Percentiles rank a stretch among this genome's conserved stretches.
These are phyloP conservation scores for Tetrapedia diversipes DNA, from an alignment of 2,888 invertebrate genomes.

Conservation along the genomic window DNA sequence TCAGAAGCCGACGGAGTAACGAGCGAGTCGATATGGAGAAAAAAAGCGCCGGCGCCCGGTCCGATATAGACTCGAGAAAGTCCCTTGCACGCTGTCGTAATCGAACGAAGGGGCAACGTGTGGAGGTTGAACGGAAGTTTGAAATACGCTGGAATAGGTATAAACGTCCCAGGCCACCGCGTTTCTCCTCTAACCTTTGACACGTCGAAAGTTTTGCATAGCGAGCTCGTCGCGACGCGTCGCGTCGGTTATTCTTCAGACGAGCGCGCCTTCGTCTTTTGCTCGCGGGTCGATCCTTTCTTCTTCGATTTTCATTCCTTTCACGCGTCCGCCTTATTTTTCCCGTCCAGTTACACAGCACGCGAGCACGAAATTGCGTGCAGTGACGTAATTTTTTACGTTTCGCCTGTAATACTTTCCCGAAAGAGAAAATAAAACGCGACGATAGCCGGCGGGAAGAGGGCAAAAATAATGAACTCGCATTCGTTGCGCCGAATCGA, in stretches of 20 bases:
- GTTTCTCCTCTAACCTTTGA: conserved; percentile 67
- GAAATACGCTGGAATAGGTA: conserved; percentile 61
- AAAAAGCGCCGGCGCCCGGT: conserved; percentile 3
- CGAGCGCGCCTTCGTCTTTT: background rate
- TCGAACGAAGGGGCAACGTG: conserved; percentile 19
- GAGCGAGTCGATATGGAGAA: conserved; percentile 9
- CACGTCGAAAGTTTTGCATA: conserved; percentile 65
- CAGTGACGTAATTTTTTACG: background rate
- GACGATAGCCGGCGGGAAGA: background rate
- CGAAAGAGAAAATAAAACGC: background rate
- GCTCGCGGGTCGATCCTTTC: conserved; percentile 17
- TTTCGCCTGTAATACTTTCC: background rate
- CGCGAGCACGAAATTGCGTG: background rate
- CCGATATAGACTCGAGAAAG: conserved; percentile 12
- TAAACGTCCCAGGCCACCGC: conserved; percentile 58
- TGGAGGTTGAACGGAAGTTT: conserved; percentile 26
- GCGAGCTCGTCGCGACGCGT: conserved; percentile 61
- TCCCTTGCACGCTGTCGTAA: conserved; percentile 24
- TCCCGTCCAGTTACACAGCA: too few relatives aligned
- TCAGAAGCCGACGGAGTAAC: background rate
- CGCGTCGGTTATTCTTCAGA: conserved; percentile 43
- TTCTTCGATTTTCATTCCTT: conserved; percentile 1
- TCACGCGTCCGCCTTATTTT: background rate
- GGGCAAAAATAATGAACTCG: background rate
- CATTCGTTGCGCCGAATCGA: background rate